Conservation (phyloP, 2,888 invertebrate genomes). For the Ichneumoninae sp. region DNA sequence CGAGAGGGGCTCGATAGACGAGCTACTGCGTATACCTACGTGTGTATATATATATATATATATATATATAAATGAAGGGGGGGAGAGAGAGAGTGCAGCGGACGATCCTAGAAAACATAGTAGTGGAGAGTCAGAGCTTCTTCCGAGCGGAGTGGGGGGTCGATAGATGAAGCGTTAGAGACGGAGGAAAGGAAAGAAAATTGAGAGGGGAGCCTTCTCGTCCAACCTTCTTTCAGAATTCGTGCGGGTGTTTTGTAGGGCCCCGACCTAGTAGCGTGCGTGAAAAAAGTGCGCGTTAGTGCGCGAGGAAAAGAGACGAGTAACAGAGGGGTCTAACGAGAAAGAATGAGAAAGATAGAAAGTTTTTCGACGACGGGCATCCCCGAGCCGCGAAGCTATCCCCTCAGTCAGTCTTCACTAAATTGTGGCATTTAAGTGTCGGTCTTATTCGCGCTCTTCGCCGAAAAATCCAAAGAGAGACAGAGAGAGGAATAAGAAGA, state of each 20-base stretch:
- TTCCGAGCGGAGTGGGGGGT: constrained; percentile 7
- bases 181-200: constrained; percentile 34
- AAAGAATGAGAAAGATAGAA: constrained; percentile 6
- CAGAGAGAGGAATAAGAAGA: constrained; percentile 34
- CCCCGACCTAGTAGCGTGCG: constrained; percentile 64
- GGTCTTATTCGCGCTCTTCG: constrained; percentile 68
- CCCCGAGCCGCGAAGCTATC: constrained; percentile 67
- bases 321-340: constrained; percentile 16
- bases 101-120: constrained; percentile 29
- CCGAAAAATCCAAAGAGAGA: constrained; percentile 34
- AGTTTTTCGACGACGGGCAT: constrained; percentile 57
- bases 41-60: no score
- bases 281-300: constrained; percentile 62
- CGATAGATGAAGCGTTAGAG: background rate
- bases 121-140: background rate
- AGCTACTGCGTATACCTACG: background rate
- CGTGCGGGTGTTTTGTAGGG: constrained; percentile 70
- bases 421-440: constrained; percentile 69
- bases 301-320: constrained; percentile 15
- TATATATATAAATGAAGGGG: background rate
- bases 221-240: constrained; percentile 73
- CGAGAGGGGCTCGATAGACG: constrained; percentile 31
- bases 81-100: constrained; percentile 28
- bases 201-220: constrained; percentile 69
- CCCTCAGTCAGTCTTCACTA: constrained; percentile 66